Conservation (phyloP, 30 jellyfish, hydroid and myxozoan genomes). For the Cassiopea xamachana region DNA sequence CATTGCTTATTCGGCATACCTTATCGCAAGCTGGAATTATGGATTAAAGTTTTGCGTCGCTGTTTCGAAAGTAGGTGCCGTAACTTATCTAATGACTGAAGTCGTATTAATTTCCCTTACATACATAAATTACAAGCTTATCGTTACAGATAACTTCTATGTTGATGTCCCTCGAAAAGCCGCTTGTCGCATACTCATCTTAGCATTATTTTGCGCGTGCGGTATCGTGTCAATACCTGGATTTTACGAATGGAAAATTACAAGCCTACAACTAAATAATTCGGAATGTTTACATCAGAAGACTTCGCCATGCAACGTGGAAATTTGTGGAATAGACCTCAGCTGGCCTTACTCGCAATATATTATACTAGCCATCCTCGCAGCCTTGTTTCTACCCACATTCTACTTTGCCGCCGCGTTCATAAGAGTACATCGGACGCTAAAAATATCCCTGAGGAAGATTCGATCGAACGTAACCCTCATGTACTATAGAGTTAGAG, state of each 20-base stretch:
- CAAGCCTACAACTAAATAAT: not conserved
- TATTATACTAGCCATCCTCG: conserved; percentile 6
- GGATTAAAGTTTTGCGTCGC: conserved; percentile 22
- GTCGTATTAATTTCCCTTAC: conserved; percentile 33
- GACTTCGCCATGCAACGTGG: not conserved
- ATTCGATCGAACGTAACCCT: conserved; percentile 10
- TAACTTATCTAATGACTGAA: conserved; percentile 40
- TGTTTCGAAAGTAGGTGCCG: conserved; percentile 58
- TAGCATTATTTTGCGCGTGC: not conserved
- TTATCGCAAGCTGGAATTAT: conserved; percentile 31
- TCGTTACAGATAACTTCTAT: conserved; percentile 12
- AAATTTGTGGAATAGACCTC: conserved; percentile 2
- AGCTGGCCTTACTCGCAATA: not conserved
- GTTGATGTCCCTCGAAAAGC: conserved; percentile 4
- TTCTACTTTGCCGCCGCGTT: conserved; percentile 13
- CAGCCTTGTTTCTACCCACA: conserved; percentile 30
- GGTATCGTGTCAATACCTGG: conserved; percentile 24
- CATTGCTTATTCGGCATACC: conserved; percentile 50
- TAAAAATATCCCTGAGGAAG: conserved; percentile 1
- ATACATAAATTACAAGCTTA: conserved; percentile 8
- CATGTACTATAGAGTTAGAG: conserved; percentile 6
- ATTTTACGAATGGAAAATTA: conserved; percentile 67
- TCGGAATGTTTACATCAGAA: not conserved
- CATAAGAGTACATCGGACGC: not conserved
- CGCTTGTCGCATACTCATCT: not conserved